These are phyloP conservation scores for Tachysurus fulvidraco DNA, from an alignment of 2,113 vertebrate species.

Conservation along the genomic window DNA sequence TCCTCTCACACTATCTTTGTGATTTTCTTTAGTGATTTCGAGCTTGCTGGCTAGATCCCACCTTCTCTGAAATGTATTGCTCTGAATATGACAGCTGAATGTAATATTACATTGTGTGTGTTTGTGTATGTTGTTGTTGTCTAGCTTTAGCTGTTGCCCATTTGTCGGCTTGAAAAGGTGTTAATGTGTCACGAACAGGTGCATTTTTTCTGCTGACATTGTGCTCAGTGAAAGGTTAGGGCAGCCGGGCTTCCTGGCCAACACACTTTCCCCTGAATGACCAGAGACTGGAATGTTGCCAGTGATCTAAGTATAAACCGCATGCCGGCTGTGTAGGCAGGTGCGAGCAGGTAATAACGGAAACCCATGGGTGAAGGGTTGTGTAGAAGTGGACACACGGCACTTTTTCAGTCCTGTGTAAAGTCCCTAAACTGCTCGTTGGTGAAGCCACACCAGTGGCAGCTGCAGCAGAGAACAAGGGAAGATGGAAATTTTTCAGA, in stretches of 20 bases:
- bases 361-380: conserved; percentile 6
- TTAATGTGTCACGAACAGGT: conserved; percentile 37
- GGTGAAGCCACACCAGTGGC: background rate
- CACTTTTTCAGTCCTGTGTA: conserved; percentile 17
- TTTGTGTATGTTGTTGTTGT: background rate
- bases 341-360: conserved; percentile 38
- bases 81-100: conserved; percentile 5
- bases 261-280: conserved; percentile 30
- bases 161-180: conserved; percentile 8
- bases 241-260: background rate
- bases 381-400: conserved; percentile 1
- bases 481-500: conserved; percentile 22
- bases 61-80: background rate
- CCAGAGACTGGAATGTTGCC: conserved; percentile 8
- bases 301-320: conserved; percentile 17
- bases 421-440: background rate
- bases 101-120: background rate
- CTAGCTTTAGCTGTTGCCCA: background rate
- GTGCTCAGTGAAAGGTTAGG: conserved; percentile 23
- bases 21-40: background rate
- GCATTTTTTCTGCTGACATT: conserved; percentile 1
- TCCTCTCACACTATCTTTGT: background rate
- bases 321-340: conserved; percentile 26
- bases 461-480: conserved; percentile 1
- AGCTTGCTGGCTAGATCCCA: background rate